Evolutionary conservation across 2,888 invertebrate genomes (phyloP), one percentile per base, ranked within the genome.

Genomic region (Orthosia cruda): DNA sequence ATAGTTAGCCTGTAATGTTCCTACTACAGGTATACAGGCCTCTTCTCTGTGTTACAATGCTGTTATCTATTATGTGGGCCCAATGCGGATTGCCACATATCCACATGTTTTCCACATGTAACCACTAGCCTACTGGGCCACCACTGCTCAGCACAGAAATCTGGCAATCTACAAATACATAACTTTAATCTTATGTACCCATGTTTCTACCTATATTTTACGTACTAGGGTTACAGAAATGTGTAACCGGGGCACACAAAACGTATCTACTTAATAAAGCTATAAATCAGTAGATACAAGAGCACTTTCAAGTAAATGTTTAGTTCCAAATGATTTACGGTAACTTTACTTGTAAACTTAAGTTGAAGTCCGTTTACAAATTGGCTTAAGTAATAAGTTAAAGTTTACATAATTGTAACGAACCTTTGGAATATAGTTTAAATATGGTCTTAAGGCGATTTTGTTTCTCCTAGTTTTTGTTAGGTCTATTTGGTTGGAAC

Each of bases 261-360:
- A 79, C 64, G 63, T 77, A 66, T 12, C 59, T 58, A 71, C 62
- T 78, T 71, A 71, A 83, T 62, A 83, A 65, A 83, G 61, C 62
- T 11, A 80, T 80, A 80, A 80, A 80, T 80, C 80, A 83, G 71
- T 54, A 75, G 81, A 74, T 61, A 71, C 57, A 54, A 16, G 57
- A 16, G 57, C 71, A 62, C 64, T 65, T 66, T 58, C 80, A 80
- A 70, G 77, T 77, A 72, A 72, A 72, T 83, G 67, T 83, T 80
- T 72, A 80, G 79, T 83, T 55, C 59, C 40, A 83, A 79, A 83
- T 80, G 80, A 80, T 80, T 80, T 80, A 80, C 72, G 80, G 54
- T 77, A 64, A 79, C 72, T 80, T 80, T 71, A 72, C 67, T 79
- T 68, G 72, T 83, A 64, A 83, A 78, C 83, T 83, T 83, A 64